Percentiles rank a stretch among this genome's conserved stretches.
Evolutionary conservation across 2,888 invertebrate species (phyloP).

Genomic region (Sialis lutaria): DNA sequence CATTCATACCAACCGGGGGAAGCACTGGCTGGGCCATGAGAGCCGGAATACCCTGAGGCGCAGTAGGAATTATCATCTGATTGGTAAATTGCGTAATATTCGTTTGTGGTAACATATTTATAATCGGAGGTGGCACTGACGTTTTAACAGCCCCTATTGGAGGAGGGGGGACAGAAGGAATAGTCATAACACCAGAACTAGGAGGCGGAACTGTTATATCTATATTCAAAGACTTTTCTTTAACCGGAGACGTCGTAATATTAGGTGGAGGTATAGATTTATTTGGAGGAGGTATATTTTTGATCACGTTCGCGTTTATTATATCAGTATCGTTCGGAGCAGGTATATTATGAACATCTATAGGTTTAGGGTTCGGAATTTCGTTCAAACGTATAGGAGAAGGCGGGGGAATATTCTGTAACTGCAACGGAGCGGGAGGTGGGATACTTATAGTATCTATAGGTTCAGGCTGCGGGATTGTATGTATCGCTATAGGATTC

Average conservation of each 20-base stretch:
- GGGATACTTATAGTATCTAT: slow-evolving; percentile 31
- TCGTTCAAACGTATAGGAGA: slow-evolving; percentile 38
- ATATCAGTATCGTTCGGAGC: slow-evolving; percentile 22
- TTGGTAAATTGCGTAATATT: slow-evolving; percentile 7
- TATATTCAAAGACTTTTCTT: slow-evolving; percentile 12
- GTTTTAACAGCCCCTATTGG: slow-evolving; percentile 9
- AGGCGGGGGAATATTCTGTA: slow-evolving; percentile 43
- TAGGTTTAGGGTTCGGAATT: slow-evolving; percentile 40
- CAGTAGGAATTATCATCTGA: background rate
- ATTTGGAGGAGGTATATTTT: slow-evolving; percentile 26
- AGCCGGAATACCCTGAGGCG: slow-evolving; percentile 19
- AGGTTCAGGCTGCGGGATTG: slow-evolving; percentile 32
- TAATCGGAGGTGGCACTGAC: slow-evolving; percentile 8
- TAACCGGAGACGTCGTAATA: slow-evolving; percentile 13
- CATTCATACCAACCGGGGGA: slow-evolving; percentile 20
- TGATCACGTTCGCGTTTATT: slow-evolving; percentile 20
- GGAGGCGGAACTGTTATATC: slow-evolving; percentile 16
- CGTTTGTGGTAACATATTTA: slow-evolving; percentile 4
- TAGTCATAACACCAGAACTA: slow-evolving; percentile 4
- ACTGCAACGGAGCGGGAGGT: slow-evolving; percentile 27
- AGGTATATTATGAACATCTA: slow-evolving; percentile 38
- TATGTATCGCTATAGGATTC: slow-evolving; percentile 26
- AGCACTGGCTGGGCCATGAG: slow-evolving; percentile 25
- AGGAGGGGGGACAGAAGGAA: slow-evolving; percentile 14
- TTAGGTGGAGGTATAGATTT: slow-evolving; percentile 25